These are phyloP conservation scores for Enhydra lutris DNA, from an alignment of 2,113 vertebrate genomes.

Conservation along the genomic window DNA sequence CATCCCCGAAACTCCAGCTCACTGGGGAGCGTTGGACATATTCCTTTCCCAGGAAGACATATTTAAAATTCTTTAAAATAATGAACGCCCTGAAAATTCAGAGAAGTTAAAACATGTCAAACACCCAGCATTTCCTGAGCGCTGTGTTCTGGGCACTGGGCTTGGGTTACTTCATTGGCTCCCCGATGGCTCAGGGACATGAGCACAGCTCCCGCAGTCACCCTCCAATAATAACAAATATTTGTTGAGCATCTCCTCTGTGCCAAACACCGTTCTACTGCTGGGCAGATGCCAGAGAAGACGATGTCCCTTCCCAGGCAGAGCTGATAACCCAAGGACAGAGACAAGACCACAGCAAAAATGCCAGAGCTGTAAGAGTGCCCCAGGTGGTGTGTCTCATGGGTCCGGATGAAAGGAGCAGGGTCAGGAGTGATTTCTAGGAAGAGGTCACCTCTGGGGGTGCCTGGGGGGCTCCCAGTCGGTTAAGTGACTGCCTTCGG, in stretches of 20 bases:
- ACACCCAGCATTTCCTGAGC: not conserved
- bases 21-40: not conserved
- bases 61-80: not conserved
- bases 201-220: not conserved
- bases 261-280: not conserved
- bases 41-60: not conserved
- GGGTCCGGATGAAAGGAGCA: not conserved
- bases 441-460: not conserved
- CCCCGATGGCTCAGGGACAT: not conserved
- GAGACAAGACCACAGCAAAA: not conserved
- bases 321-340: rapidly evolving
- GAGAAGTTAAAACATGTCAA: not conserved
- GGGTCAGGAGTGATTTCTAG: not conserved
- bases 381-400: too few relatives aligned
- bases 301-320: rapidly evolving
- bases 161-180: not conserved
- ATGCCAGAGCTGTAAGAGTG: too few relatives aligned
- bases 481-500: too few relatives aligned
- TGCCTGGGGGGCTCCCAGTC: too few relatives aligned
- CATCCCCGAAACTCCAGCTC: not conserved
- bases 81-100: not conserved
- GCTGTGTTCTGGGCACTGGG: not conserved
- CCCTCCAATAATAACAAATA: not conserved
- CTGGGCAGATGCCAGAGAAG: not conserved
- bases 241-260: too few relatives aligned